Conservation (phyloP, 2,113 vertebrate genomes). For the Puffinus mauretanicus region DNA sequence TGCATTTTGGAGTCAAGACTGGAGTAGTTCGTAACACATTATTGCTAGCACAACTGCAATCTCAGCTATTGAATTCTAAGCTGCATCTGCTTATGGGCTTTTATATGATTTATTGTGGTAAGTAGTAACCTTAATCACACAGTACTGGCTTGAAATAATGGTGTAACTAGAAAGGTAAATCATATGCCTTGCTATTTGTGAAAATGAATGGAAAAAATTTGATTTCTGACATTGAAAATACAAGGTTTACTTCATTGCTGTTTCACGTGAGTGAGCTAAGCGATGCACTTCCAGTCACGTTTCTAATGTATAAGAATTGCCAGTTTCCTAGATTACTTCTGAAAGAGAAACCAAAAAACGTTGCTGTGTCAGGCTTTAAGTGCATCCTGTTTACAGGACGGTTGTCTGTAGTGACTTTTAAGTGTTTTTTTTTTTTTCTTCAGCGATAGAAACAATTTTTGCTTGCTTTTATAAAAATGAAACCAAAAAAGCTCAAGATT, state of each 20-base stretch:
- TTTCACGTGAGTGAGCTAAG: neutral
- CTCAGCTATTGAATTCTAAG: slow-evolving; percentile 1
- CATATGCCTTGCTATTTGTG: neutral
- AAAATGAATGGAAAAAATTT: neutral
- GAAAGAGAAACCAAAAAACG: neutral
- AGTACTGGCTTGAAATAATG: neutral
- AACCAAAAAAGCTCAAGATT: neutral
- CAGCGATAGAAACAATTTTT: neutral
- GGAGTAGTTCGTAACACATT: neutral
- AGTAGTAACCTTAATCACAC: neutral
- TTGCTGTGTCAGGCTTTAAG: neutral
- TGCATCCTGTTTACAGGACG: neutral
- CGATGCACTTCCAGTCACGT: neutral
- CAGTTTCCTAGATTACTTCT: neutral
- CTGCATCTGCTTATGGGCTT: neutral
- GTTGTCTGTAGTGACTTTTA: neutral
- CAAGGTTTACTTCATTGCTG: neutral
- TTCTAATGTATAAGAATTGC: neutral
- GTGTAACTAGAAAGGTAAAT: neutral
- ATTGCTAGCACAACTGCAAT: neutral
- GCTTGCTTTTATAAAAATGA: neutral
- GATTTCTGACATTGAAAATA: neutral
- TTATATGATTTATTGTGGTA: neutral
- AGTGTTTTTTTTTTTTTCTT: neutral
- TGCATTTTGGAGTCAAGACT: neutral